Conservation (phyloP, 2,113 vertebrate species). For the Tupaia chinensis region DNA sequence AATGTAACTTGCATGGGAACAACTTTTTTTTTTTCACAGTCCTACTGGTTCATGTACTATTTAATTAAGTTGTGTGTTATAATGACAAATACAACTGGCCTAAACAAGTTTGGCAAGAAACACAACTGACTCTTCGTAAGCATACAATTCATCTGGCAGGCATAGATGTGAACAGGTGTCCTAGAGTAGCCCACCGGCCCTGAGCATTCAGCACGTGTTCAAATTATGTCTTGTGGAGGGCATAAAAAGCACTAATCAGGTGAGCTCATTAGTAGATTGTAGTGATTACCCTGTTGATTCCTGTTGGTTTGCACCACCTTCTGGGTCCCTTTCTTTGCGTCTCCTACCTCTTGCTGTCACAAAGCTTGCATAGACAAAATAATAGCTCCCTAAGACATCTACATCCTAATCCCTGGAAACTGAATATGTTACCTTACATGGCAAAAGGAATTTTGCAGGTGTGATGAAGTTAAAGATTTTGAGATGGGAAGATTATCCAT, state of each 20-base stretch:
- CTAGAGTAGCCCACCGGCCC: background rate
- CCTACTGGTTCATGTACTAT: background rate
- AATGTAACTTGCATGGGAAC: conserved; percentile 4
- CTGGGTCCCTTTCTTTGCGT: background rate
- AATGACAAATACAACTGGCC: background rate
- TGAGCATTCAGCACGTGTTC: background rate
- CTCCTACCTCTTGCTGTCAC: background rate
- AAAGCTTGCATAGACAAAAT: background rate
- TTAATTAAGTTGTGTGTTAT: conserved; percentile 39
- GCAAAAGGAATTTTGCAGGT: conserved; percentile 17
- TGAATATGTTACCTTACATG: background rate
- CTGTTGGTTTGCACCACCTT: background rate
- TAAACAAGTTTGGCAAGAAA: conserved; percentile 21
- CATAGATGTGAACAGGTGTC: background rate
- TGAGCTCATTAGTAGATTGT: background rate
- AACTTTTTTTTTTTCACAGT: background rate
- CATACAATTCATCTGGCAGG: background rate
- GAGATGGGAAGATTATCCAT: background rate
- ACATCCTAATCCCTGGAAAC: background rate
- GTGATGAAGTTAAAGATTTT: background rate
- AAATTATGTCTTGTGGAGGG: background rate
- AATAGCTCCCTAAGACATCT: too few species aligned
- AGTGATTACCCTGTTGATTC: background rate
- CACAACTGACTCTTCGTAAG: background rate
- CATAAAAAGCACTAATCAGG: background rate